These are phyloP conservation scores for Melinaea menophilus DNA, from an alignment of 2,888 invertebrate species.

Conservation along the genomic window DNA sequence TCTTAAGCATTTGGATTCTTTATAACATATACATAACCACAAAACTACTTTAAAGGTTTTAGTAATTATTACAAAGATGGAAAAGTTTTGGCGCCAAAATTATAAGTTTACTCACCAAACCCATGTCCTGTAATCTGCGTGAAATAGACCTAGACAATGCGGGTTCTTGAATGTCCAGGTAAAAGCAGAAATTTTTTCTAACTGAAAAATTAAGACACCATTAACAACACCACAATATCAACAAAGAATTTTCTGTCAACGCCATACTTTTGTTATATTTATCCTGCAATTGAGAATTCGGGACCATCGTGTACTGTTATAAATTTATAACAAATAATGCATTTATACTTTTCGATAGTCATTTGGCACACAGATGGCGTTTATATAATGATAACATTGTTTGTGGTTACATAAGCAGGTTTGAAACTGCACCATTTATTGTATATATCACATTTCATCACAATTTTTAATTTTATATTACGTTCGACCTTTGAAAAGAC, in stretches of 20 bases:
- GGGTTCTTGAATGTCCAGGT: conserved; percentile 86
- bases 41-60: conserved; percentile 27
- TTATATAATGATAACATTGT: conserved; percentile 13
- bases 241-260: conserved; percentile 8
- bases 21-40: conserved; percentile 29
- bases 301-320: conserved; percentile 56
- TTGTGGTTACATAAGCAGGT: conserved; percentile 14
- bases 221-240: conserved; percentile 17
- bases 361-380: conserved; percentile 1
- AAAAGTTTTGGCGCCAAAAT: conserved; percentile 56
- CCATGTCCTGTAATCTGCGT: conserved; percentile 83
- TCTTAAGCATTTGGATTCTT: conserved; percentile 16
- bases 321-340: conserved; percentile 17
- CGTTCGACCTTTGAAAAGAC: conserved; percentile 46
- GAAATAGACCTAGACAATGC: conserved; percentile 81
- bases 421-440: conserved; percentile 13
- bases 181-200: conserved; percentile 83
- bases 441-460: conserved; percentile 30
- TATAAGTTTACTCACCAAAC: conserved; percentile 79
- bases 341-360: conserved; percentile 20
- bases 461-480: conserved; percentile 41
- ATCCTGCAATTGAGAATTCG: conserved; percentile 68
- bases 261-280: conserved; percentile 68
- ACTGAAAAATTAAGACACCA: conserved; percentile 49
- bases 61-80: conserved; percentile 16